Evolutionary conservation across 2,888 invertebrate genomes (phyloP), one percentile per base, ranked within the genome.

Genomic region (Eudasyphora cyanicolor): DNA sequence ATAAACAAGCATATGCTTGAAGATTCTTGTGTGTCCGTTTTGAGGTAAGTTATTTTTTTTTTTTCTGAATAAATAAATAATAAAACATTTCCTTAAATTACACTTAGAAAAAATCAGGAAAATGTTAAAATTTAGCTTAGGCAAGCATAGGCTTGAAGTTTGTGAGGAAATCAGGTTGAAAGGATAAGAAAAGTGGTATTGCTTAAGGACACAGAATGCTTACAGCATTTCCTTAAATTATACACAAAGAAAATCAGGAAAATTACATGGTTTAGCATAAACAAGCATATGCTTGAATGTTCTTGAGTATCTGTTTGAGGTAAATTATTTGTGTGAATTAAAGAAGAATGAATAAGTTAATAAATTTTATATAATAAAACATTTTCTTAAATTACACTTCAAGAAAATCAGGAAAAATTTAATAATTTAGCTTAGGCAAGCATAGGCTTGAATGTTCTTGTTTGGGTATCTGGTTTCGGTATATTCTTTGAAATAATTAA

Each of bases 101-200:
- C n/a, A n/a, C n/a, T n/a, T n/a, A n/a, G n/a, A n/a, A n/a, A n/a
- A n/a, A n/a, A n/a, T n/a, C n/a, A n/a, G n/a, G n/a, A n/a, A n/a
- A 51, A 17, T 17, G 14, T 42, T 12, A 51, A 57, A 14, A 27
- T 57, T n/a, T 54, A 19, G 19, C 4, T 19, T 6, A 8, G 21
- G 7, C 57, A 57, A 57, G 57, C 57, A 24, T 57, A 57, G 24
- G 57, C 57, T 57, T 57, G 57, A 57, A 51, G n/a, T n/a, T 51
- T 51, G n/a, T 51, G n/a, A 17, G n/a, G n/a, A n/a, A n/a, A n/a
- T n/a, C n/a, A n/a, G n/a, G n/a, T n/a, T n/a, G n/a, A n/a, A n/a
- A n/a, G n/a, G n/a, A n/a, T n/a, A n/a, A n/a, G n/a, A n/a, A n/a
- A n/a, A n/a, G n/a, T n/a, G n/a, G n/a, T n/a, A n/a, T n/a, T n/a